Percentiles rank a stretch among this genome's conserved stretches.
Evolutionary conservation across 2,888 invertebrate species (phyloP).

Genomic region (Drosophila gaucha): DNA sequence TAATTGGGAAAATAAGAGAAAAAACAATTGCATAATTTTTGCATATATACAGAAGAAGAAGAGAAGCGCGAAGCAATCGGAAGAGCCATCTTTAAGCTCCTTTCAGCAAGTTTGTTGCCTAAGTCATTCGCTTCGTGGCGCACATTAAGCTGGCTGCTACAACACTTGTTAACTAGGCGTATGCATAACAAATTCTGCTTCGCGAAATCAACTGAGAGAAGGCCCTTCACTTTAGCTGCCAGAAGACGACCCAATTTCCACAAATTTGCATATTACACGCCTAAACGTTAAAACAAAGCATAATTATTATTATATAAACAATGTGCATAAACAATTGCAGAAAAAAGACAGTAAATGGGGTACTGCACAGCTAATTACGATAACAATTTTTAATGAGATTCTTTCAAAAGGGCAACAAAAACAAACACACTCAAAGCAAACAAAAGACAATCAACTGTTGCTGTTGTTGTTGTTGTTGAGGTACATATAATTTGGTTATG

Average conservation of each 20-base stretch:
- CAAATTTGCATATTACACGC: constrained; percentile 66
- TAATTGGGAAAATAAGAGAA: constrained; percentile 17
- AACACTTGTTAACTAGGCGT: constrained; percentile 4
- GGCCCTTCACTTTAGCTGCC: constrained; percentile 48
- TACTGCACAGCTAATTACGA: constrained; percentile 78
- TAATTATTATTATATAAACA: constrained; percentile 37
- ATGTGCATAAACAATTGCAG: constrained; percentile 30
- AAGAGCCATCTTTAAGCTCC: constrained; percentile 13
- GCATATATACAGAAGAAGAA: constrained; percentile 3
- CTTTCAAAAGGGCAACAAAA: constrained; percentile 10
- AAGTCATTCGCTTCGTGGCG: neutral
- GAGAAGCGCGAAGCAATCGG: constrained; percentile 9
- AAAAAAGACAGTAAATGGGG: constrained; percentile 12
- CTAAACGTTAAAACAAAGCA: constrained; percentile 52
- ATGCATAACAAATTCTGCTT: constrained; percentile 11
- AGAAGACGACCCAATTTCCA: constrained; percentile 65
- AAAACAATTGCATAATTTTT: constrained; percentile 46
- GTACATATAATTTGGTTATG: constrained; percentile 31
- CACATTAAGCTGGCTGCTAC: constrained; percentile 15
- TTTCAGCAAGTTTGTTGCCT: constrained; percentile 9
- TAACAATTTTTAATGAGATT: constrained; percentile 46
- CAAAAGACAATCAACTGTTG: neutral
- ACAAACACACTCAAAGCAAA: neutral
- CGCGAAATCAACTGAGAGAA: constrained; percentile 29
- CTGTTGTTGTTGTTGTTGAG: neutral